These are phyloP conservation scores for Stenodema calcarata DNA, from an alignment of 2,888 invertebrate genomes.

Conservation along the genomic window DNA sequence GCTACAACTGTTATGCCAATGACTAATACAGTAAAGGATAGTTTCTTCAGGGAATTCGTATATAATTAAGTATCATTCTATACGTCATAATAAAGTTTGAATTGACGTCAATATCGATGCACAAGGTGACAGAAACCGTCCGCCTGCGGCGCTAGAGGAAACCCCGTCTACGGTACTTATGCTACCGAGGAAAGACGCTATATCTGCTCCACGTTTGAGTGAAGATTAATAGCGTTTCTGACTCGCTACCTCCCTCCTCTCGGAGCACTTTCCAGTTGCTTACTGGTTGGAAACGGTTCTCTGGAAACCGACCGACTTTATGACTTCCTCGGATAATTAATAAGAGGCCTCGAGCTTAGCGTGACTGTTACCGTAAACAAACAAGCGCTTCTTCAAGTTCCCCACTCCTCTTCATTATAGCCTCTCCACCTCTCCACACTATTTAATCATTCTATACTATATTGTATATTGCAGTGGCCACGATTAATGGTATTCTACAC, in stretches of 20 bases:
- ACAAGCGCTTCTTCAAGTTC: slow-evolving; percentile 20
- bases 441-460: background rate
- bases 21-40: no score
- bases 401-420: background rate
- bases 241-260: background rate
- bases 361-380: slow-evolving; percentile 37
- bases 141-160: background rate
- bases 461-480: background rate
- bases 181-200: background rate
- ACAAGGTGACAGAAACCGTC: background rate
- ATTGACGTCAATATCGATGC: no score
- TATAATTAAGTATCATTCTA: no score
- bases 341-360: slow-evolving; percentile 30
- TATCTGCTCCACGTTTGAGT: background rate
- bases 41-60: no score
- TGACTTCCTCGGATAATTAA: slow-evolving; percentile 48
- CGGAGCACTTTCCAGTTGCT: background rate
- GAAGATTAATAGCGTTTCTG: background rate
- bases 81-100: no score
- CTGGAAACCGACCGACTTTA: slow-evolving; percentile 13
- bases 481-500: no score
- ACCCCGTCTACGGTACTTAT: background rate
- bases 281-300: background rate
- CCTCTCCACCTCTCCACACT: background rate
- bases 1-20: no score